A percentile compares a stretch with the other conserved stretches of the same genome.
phyloP scores from a whole-genome alignment of 2,888 invertebrate species.

The Bombylius major region DNA sequence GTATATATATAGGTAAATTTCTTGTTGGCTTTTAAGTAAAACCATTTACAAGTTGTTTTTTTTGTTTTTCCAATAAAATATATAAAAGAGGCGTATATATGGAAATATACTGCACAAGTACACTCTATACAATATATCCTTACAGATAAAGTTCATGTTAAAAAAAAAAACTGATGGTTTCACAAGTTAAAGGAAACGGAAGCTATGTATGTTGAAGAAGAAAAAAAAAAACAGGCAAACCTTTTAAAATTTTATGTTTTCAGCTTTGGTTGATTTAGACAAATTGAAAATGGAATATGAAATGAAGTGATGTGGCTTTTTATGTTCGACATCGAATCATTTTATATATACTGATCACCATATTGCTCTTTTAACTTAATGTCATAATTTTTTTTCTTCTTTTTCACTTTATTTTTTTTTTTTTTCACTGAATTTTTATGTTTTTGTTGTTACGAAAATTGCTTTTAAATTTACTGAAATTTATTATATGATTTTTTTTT shows the following conservation, averaged over 20 bases:
- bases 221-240: background rate
- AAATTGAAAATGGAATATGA: constrained; percentile 19
- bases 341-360: background rate
- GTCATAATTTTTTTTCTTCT: background rate
- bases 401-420: background rate
- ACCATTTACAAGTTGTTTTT: background rate
- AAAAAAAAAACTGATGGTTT: too few relatives aligned
- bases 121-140: too few relatives aligned
- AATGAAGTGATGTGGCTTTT: constrained; percentile 7
- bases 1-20: background rate
- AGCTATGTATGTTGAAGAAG: background rate
- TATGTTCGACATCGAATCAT: background rate
- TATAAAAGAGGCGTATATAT: background rate
- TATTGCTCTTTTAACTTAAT: background rate
- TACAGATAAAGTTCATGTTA: too few relatives aligned
- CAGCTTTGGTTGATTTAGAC: constrained; percentile 20
- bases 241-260: constrained; percentile 17
- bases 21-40: background rate
- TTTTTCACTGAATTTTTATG: background rate
- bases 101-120: background rate
- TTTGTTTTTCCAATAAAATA: too few relatives aligned
- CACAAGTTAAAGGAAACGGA: background rate
- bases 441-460: background rate
- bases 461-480: background rate
- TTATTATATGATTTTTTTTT: too few relatives aligned